Conservation (phyloP, 2,888 invertebrate species). For the Cephus sareptanus region DNA sequence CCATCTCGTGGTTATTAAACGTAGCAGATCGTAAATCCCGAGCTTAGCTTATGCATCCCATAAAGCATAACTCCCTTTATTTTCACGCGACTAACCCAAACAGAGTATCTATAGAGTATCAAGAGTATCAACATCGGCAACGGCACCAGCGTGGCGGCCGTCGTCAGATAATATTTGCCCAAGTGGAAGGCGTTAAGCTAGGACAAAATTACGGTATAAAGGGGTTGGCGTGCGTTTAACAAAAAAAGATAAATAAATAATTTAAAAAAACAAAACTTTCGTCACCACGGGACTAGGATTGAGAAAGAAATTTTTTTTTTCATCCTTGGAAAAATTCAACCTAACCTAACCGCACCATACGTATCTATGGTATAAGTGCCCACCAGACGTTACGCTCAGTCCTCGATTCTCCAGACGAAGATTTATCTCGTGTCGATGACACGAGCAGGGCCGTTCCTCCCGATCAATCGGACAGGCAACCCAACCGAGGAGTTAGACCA, state of each 20-base stretch:
- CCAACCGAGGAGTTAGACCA: neutral
- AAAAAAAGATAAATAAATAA: neutral
- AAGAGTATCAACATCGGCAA: neutral
- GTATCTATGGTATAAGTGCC: neutral
- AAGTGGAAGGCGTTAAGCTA: neutral
- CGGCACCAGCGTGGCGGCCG: neutral
- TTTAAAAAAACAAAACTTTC: too few species aligned
- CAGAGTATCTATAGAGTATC: neutral
- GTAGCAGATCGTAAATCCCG: neutral
- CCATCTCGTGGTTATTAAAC: too few species aligned
- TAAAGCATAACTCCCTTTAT: constrained; percentile 6
- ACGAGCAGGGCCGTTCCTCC: neutral
- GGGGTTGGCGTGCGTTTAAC: neutral
- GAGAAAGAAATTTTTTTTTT: neutral
- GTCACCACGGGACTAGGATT: neutral
- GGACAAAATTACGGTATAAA: neutral
- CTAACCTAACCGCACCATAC: neutral
- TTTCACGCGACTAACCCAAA: constrained; percentile 1
- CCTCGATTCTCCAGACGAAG: neutral
- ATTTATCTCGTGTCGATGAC: neutral
- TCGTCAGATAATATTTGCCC: constrained; percentile 6
- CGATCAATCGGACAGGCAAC: neutral
- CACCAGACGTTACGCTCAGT: neutral
- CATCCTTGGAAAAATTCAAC: neutral
- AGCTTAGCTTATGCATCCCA: neutral